Evolutionary conservation across 2,888 invertebrate genomes (phyloP).

Genomic region (Aphidoletes aphidimyza): DNA sequence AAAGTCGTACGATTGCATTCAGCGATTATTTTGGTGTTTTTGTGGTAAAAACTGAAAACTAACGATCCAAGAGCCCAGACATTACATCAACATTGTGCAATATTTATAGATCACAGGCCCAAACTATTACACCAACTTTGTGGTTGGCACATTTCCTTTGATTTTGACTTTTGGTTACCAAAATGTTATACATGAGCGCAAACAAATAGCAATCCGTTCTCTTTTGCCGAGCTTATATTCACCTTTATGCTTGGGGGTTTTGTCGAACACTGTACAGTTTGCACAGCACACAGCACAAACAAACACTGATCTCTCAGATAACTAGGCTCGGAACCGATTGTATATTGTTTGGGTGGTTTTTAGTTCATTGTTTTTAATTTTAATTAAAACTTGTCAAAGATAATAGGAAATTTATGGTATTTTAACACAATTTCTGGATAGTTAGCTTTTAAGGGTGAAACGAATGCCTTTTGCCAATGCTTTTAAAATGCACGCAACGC

Average conservation of each 20-base stretch:
- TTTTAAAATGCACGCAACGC: slow-evolving; percentile 26
- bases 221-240: not conserved
- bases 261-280: not conserved
- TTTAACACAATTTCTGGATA: slow-evolving; percentile 54
- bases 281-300: too few relatives aligned
- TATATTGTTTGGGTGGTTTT: not conserved
- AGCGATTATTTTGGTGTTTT: not conserved
- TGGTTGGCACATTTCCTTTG: slow-evolving; percentile 33
- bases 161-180: not conserved
- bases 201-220: not conserved
- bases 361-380: slow-evolving; percentile 54
- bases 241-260: not conserved
- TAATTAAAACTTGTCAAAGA: slow-evolving; percentile 54
- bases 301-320: too few relatives aligned
- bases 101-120: not conserved
- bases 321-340: too few relatives aligned
- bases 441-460: not conserved
- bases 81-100: not conserved
- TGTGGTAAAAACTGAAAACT: not conserved
- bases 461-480: not conserved
- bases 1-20: not conserved
- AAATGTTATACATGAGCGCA: not conserved
- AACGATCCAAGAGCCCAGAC: not conserved
- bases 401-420: slow-evolving; percentile 47
- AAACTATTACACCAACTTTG: not conserved